Evolutionary conservation across 2,797 vertebrate genomes (phyloP), one percentile per base, ranked within the genome.

Genomic region (Antrozous pallidus): DNA sequence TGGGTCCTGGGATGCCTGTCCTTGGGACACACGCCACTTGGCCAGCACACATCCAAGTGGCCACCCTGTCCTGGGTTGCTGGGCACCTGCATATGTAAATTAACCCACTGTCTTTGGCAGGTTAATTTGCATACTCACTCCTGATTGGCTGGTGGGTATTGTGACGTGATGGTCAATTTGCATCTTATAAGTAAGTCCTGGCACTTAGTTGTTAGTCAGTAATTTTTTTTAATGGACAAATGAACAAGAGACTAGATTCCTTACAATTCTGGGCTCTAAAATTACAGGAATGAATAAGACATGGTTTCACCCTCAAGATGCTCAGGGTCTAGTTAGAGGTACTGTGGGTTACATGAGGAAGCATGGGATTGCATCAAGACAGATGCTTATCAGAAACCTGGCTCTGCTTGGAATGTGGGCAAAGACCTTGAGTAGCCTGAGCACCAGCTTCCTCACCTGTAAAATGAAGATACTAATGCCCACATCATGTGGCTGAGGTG

Each of bases 221-320:
- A 84, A 84, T 75, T 22, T 47, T 42, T 88, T 90, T 22, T 40
- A 36, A 24, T 79, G 36, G 20, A 78, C 17, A 71, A 84, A 75
- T 90, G 36, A 90, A 75, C 33, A 49, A 75, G 36, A 36, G 4
- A 3, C 17, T 38, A 26, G 31, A 45, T 56, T 78, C 78, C 20
- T 95, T 63, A 88, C 22, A 10, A 5, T 73, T 70, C 78, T 54
- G 67, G 51, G 12, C 13, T 69, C 80, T 26, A 18, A 26, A 12
- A 54, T 16, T 7, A 20, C 26, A 24, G 47, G 33, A 61, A 45
- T 80, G 36, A 65, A 47, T 13, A 31, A 79, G 47, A 61, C 26
- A 3, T 8, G 61, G 18, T 56, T 38, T 87, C 65, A 78, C 26
- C 40, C 56, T 82, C 63, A 17, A 89, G 45, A 67, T 38, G 14